Evolutionary conservation across 2,113 vertebrate species (phyloP), one percentile per base, ranked within the genome.

Genomic region (Piprites chloris): DNA sequence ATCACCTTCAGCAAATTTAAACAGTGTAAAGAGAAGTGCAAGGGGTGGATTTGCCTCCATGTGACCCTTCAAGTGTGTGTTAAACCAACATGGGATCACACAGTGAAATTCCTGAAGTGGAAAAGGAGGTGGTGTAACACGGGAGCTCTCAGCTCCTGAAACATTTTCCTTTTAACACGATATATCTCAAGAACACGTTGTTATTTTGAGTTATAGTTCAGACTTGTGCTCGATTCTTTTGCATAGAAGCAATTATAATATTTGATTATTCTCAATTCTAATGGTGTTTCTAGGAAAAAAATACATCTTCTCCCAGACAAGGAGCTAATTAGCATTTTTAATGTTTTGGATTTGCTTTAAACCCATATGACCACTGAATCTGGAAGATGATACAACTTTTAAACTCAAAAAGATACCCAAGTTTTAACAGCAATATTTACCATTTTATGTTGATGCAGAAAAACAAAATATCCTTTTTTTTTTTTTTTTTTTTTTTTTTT

Each of bases 31-130:
- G 55, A 9, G 55, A 22, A 79, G 49, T 0, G 19, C 1, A 1
- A 0, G 2, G 13, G 44, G 11, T 35, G 69, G 55, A 9, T 75
- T 47, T 47, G 52, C 47, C 75, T 30, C 5, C 1, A 4, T 22
- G 5, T 14, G 37, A 85, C 4, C 10, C 41, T 11, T 15, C 30
- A 9, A 22, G 30, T 3, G 33, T 11, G 32, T 6, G 5, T 69
- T 58, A 14, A 30, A 62, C 30, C 14, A 33, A 19, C 14, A 11
- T 0, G 1, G 39, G 21, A 5, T 30, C 10, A 20, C 3, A 0
- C 27, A 19, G 26, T 12, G 37, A 50, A 67, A 77, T 49, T 1
- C 65, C n/a, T 42, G 2, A 2, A 30, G 59, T 15, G 56, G 74
- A 16, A 73, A 44, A 49, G 9, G 28, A 33, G 5, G 5, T 0